Percentiles rank a stretch among this genome's conserved stretches.
Evolutionary conservation across 2,888 invertebrate genomes (phyloP).

Genomic region (Hybos culiciformis): DNA sequence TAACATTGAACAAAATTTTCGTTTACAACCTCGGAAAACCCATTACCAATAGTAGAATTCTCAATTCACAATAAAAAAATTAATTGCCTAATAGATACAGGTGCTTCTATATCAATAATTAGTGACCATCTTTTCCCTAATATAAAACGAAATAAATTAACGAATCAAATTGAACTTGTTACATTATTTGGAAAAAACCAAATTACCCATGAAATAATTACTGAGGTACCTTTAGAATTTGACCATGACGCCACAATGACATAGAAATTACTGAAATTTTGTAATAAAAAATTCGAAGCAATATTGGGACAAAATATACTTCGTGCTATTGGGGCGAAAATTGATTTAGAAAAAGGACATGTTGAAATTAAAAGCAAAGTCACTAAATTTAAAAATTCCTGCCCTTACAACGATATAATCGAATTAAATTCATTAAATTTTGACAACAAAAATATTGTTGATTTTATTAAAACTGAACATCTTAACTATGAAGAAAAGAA

Average conservation of each 20-base stretch:
- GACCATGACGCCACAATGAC: not conserved
- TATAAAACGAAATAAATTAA: not conserved
- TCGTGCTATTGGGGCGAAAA: not conserved
- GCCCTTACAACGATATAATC: too few species aligned
- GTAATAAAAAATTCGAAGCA: not conserved
- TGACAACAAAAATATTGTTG: slow-evolving; percentile 1
- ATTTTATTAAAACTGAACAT: slow-evolving; percentile 4
- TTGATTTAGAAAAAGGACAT: not conserved
- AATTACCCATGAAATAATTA: not conserved
- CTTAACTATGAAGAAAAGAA: slow-evolving; percentile 5
- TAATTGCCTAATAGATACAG: not conserved
- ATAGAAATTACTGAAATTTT: not conserved
- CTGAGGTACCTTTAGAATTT: not conserved
- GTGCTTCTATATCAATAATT: not conserved
- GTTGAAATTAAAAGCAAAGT: not conserved
- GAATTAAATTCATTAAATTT: too few species aligned
- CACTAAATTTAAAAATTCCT: not conserved
- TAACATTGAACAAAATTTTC: not conserved
- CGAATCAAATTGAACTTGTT: not conserved
- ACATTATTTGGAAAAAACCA: not conserved
- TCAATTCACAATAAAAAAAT: not conserved
- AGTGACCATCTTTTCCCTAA: not conserved
- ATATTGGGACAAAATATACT: not conserved
- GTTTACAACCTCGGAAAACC: not conserved
- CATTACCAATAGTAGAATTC: not conserved